phyloP scores from a whole-genome alignment of 2,113 vertebrate genomes.

The Colaptes auratus region DNA sequence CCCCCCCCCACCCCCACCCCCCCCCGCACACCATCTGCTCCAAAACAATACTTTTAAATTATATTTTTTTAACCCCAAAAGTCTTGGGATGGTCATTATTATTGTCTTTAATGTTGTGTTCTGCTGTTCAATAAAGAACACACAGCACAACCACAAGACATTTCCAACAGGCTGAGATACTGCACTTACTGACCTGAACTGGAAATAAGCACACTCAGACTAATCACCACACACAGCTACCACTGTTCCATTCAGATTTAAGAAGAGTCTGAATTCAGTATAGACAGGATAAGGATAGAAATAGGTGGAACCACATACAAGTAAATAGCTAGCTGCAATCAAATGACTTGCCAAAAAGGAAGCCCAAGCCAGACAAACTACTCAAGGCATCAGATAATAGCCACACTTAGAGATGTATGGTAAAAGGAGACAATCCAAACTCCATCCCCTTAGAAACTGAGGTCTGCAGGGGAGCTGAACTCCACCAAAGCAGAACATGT shows the following conservation, averaged over 20 bases:
- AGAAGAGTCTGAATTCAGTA: background rate
- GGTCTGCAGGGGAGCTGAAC: background rate
- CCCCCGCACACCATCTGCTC: background rate
- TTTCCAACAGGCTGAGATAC: background rate
- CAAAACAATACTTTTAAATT: background rate
- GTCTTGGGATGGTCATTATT: background rate
- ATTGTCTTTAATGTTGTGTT: background rate
- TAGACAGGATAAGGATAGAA: conserved; percentile 13
- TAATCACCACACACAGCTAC: background rate
- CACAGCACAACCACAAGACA: rapidly evolving
- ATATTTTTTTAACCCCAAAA: background rate
- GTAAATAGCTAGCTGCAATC: conserved; percentile 26
- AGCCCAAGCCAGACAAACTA: background rate
- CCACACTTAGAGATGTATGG: rapidly evolving
- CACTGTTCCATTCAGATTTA: background rate
- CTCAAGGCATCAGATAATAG: background rate
- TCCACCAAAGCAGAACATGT: rapidly evolving
- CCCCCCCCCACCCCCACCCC: background rate
- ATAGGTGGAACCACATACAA: background rate
- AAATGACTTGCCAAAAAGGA: background rate
- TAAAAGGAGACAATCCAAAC: background rate
- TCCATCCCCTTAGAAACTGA: background rate
- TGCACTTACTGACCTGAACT: background rate
- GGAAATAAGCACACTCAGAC: background rate
- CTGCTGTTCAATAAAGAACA: background rate